Evolutionary conservation across 2,888 invertebrate species (phyloP).

Genomic region (Aproaerema taeniolella): DNA sequence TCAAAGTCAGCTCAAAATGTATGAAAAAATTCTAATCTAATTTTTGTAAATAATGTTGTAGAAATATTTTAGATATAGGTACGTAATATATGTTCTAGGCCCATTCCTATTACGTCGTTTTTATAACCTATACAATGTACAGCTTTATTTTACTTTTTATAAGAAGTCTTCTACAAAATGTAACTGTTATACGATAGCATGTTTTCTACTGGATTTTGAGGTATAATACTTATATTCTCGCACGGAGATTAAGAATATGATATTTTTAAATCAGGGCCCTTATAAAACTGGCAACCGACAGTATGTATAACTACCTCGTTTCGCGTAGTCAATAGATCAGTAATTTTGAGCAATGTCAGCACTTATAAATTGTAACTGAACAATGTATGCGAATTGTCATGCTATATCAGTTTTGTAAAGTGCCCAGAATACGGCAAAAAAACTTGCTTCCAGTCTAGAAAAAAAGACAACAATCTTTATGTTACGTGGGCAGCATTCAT

Average conservation of each 20-base stretch:
- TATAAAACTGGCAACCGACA: too few species aligned
- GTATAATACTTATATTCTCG: background rate
- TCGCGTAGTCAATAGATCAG: background rate
- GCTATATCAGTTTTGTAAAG: too few species aligned
- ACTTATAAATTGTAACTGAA: too few species aligned
- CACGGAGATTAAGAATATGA: background rate
- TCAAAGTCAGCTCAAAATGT: constrained; percentile 73
- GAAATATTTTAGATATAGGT: constrained; percentile 31
- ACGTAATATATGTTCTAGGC: constrained; percentile 33
- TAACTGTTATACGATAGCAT: background rate
- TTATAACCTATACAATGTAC: constrained; percentile 49
- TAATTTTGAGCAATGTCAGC: too few species aligned
- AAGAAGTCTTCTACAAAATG: constrained; percentile 21
- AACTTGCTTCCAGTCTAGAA: too few species aligned
- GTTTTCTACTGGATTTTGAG: background rate
- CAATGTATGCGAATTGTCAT: too few species aligned
- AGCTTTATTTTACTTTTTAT: constrained; percentile 34
- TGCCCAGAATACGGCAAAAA: too few species aligned
- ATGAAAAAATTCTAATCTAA: constrained; percentile 21
- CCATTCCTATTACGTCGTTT: constrained; percentile 59
- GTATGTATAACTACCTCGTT: too few species aligned
- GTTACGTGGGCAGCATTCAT: too few species aligned
- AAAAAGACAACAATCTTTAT: too few species aligned
- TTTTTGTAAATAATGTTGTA: constrained; percentile 51
- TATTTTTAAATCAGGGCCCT: background rate